Evolutionary conservation across 2,113 vertebrate genomes (phyloP), one percentile per base, ranked within the genome.

Genomic region (Cephalopterus ornatus): DNA sequence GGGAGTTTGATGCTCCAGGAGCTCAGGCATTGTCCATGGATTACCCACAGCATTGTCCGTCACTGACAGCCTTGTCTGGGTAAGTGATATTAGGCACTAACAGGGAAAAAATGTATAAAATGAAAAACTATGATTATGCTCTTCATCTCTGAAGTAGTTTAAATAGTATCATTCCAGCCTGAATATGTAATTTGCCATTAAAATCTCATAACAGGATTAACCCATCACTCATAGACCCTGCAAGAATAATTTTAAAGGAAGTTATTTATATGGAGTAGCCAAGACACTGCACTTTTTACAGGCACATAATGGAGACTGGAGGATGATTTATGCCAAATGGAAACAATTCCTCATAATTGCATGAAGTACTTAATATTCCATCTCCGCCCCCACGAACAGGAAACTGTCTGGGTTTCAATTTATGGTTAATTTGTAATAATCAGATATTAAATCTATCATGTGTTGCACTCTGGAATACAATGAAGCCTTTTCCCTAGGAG

Each of bases 261-360:
- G 77, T 89, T 95, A 93, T 95, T 95, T 75, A 82, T 78, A 67
- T 28, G 91, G 67, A 68, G 85, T 53, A 89, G 52, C 88, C 71
- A 10, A 89, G 89, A 27, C 88, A 80, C 58, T 14, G 42, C 3
- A 44, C 81, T 91, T 84, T 92, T 50, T 65, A 20, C 2, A 6
- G 85, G 85, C 92, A 72, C 75, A 56, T 83, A 72, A 94, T 85
- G 93, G 95, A 94, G 88, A 16, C 58, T 72, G 74, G 39, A 56
- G 74, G 19, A 75, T 92, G 93, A 96, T 96, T 93, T 21, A 91
- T 95, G 81, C 67, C 95, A 95, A 95, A 96, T 92, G 92, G 96
- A 96, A 94, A 95, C 88, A 96, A 93, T 95, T 91, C 84, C 68
- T 92, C 52, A 73, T 93, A 92, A 89, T 81, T 96, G 92, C 71